Percentiles rank a stretch among this genome's conserved stretches.
Evolutionary conservation across 2,113 vertebrate species (phyloP).

Genomic region (Planiliza haematocheilus): DNA sequence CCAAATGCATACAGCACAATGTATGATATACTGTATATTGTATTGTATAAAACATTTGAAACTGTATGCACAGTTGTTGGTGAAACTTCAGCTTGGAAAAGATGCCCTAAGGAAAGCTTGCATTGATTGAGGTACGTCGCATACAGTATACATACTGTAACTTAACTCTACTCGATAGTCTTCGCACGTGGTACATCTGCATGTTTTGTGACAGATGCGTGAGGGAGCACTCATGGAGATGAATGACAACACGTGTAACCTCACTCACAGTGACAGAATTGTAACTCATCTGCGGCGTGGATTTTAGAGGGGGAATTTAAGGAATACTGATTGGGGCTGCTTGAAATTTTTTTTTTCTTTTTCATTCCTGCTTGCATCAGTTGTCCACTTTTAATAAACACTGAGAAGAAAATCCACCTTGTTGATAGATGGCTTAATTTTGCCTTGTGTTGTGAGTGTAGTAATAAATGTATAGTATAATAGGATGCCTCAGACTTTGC

Average conservation of each 20-base stretch:
- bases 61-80: conserved; percentile 13
- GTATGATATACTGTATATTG: background rate
- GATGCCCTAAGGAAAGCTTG: background rate
- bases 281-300: conserved; percentile 14
- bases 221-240: conserved; percentile 27
- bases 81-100: conserved; percentile 16
- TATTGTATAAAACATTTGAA: background rate
- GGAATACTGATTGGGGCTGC: no score
- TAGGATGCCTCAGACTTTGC: no score
- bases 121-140: conserved; percentile 19
- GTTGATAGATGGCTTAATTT: no score
- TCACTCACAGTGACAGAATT: conserved; percentile 29
- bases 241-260: conserved; percentile 30
- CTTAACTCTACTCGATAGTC: conserved; percentile 8
- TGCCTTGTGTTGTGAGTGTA: no score
- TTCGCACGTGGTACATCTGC: conserved; percentile 9
- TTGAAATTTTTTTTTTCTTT: no score
- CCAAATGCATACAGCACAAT: background rate
- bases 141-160: conserved; percentile 2
- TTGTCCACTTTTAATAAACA: no score
- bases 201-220: conserved; percentile 27
- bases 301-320: no score
- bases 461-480: no score
- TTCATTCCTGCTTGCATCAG: no score
- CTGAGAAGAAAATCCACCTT: no score